A percentile compares a stretch with the other conserved stretches of the same genome.
Evolutionary conservation across 2,113 vertebrate genomes (phyloP).

Genomic region (Ranitomeya variabilis): DNA sequence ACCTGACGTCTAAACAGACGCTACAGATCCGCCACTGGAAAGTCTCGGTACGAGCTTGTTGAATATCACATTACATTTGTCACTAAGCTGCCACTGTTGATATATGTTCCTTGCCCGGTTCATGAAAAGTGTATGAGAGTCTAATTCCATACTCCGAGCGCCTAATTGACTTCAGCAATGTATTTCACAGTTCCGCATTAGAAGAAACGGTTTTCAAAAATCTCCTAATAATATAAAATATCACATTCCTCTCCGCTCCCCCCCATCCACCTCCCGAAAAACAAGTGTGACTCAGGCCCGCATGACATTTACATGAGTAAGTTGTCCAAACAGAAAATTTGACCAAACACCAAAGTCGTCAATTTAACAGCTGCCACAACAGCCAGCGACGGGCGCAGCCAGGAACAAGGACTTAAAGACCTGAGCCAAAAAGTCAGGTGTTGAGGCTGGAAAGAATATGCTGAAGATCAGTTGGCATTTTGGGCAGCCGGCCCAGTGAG

Average conservation of each 20-base stretch:
- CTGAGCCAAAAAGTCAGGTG: constrained; percentile 65
- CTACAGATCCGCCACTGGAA: not conserved
- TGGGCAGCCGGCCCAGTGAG: constrained; percentile 61
- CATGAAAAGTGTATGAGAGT: constrained; percentile 58
- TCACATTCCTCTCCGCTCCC: constrained; percentile 47
- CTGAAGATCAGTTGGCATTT: constrained; percentile 63
- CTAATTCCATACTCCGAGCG: constrained; percentile 64
- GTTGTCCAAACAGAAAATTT: constrained; percentile 64
- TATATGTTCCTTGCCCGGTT: constrained; percentile 1
- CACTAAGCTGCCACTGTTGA: constrained; percentile 14
- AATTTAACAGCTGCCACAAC: constrained; percentile 63
- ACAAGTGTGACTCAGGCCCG: constrained; percentile 65
- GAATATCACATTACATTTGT: not conserved
- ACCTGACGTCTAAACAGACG: not conserved
- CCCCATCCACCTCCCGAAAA: not conserved
- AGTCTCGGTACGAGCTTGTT: not conserved
- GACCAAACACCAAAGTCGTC: constrained; percentile 59
- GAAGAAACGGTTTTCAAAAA: constrained; percentile 61
- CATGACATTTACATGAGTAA: constrained; percentile 63
- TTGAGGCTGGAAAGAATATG: constrained; percentile 58
- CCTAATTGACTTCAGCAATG: constrained; percentile 63
- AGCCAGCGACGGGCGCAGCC: constrained; percentile 36
- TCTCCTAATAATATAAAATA: constrained; percentile 68
- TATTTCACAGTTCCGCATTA: constrained; percentile 65
- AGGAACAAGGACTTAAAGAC: constrained; percentile 52